Conservation (phyloP, 2,888 invertebrate species). For the Drosophila helvetica region DNA sequence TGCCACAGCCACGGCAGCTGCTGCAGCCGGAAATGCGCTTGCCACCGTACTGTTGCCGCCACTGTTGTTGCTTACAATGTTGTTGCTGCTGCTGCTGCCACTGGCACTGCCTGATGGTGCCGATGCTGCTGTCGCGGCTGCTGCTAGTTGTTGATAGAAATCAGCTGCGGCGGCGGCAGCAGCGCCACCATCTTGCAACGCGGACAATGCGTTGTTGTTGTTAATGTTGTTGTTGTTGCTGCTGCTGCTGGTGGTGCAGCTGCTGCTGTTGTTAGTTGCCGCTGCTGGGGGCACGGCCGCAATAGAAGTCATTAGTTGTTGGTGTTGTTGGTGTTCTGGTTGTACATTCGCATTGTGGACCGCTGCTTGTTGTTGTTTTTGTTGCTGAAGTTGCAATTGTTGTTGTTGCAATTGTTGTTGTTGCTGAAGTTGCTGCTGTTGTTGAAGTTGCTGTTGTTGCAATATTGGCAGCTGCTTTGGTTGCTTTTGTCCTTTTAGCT, state of each 20-base stretch:
- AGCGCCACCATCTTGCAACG: conserved; percentile 73
- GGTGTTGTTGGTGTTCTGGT: conserved; percentile 39
- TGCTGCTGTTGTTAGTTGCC: conserved; percentile 46
- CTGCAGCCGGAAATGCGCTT: conserved; percentile 62
- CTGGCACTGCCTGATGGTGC: conserved; percentile 34
- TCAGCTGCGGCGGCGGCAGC: conserved; percentile 70
- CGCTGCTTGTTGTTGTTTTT: not conserved
- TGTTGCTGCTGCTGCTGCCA: conserved; percentile 18
- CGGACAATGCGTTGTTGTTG: conserved; percentile 60
- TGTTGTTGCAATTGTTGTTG: not conserved
- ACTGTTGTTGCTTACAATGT: conserved; percentile 21
- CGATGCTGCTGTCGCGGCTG: conserved; percentile 60
- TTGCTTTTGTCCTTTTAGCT: conserved; percentile 81
- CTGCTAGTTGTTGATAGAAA: conserved; percentile 72
- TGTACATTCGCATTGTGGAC: conserved; percentile 4
- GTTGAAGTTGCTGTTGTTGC: conserved; percentile 40
- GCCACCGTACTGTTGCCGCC: conserved; percentile 46
- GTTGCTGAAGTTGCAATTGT: not conserved
- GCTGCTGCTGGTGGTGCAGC: conserved; percentile 39
- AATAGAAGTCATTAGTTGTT: conserved; percentile 67
- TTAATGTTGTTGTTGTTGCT: conserved; percentile 52
- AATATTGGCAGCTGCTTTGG: conserved; percentile 78
- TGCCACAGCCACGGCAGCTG: conserved; percentile 73
- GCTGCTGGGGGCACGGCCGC: conserved; percentile 60
- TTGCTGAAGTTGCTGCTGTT: conserved; percentile 20